Evolutionary conservation across 2,888 invertebrate genomes (phyloP), one percentile per base, ranked within the genome.

Genomic region (Melitaea athalia): DNA sequence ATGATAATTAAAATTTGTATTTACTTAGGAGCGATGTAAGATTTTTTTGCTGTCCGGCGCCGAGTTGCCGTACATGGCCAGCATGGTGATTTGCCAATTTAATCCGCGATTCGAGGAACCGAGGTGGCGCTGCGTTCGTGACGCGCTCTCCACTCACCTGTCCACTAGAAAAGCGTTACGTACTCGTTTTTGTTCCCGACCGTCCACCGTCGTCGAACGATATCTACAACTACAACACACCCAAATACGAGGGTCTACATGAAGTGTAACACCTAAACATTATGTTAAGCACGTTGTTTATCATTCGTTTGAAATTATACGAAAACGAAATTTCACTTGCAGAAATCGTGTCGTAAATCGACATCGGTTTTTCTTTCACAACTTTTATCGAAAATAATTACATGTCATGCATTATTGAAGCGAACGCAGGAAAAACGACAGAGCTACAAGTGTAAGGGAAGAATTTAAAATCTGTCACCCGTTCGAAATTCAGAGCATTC

Each of bases 391-490:
- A 86, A 89, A 89, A 87, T 88, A 89, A 90, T 88, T 85, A 88
- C 87, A 85, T 81, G 79, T 87, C 87, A 91, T 90, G 89, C 87
- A 91, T 92, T 91, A 91, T 92, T 88, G 81, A 91, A 88, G 83
- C 86, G 85, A 87, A 85, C 80, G 83, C 74, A 38, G 62, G 63
- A 88, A 85, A 86, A 88, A 84, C 80, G 76, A 72, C 78, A 79
- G 77, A 78, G 79, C 61, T 50, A 85, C 90, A 92, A 92, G 91
- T 92, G 91, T 91, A 92, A 91, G 88, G 80, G 83, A 89, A 89
- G 88, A 92, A 91, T 91, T 91, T 89, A 87, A 91, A 92, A 89
- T 92, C 89, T 92, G 90, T 91, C 92, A 92, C 91, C 87, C 82
- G 84, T 84, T 88, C 83, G 81, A 88, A 87, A 92, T 91, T 89